These are phyloP conservation scores for Pelobates fuscus DNA, from an alignment of 2,113 vertebrate species.

Conservation along the genomic window DNA sequence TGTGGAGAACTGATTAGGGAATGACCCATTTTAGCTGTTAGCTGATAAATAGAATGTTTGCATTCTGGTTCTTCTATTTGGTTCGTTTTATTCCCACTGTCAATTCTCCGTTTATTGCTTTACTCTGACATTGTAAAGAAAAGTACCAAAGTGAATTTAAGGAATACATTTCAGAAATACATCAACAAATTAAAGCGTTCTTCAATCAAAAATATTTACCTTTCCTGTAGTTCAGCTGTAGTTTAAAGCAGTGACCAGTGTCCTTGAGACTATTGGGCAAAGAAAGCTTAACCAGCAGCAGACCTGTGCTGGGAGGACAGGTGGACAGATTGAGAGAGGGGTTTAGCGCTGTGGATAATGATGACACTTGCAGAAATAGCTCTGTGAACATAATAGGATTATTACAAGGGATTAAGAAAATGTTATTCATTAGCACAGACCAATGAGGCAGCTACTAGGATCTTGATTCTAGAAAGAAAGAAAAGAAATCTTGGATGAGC, in stretches of 20 bases:
- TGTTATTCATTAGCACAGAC: constrained; percentile 66
- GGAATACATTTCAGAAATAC: too few relatives aligned
- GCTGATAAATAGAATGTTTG: too few relatives aligned
- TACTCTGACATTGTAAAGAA: too few relatives aligned
- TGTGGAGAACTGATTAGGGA: too few relatives aligned
- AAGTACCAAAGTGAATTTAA: too few relatives aligned
- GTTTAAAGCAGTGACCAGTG: constrained; percentile 41
- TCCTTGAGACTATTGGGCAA: constrained; percentile 60
- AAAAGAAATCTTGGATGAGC: not conserved
- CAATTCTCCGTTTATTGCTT: too few relatives aligned
- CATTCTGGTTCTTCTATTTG: too few relatives aligned
- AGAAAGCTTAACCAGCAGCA: constrained; percentile 55
- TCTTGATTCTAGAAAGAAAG: not conserved
- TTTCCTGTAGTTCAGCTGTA: constrained; percentile 50
- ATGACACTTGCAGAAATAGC: constrained; percentile 85
- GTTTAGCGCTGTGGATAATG: constrained; percentile 67
- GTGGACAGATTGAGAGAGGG: constrained; percentile 68
- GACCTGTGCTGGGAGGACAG: constrained; percentile 58
- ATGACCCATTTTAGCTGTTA: too few relatives aligned
- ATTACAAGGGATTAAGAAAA: constrained; percentile 78
- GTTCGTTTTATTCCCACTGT: too few relatives aligned
- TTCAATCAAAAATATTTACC: constrained; percentile 34
- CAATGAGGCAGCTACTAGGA: constrained; percentile 50
- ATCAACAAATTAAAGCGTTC: too few relatives aligned
- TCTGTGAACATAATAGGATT: constrained; percentile 90